phyloP scores from a whole-genome alignment of 2,113 vertebrate genomes.

The Cranoglanis bouderius region DNA sequence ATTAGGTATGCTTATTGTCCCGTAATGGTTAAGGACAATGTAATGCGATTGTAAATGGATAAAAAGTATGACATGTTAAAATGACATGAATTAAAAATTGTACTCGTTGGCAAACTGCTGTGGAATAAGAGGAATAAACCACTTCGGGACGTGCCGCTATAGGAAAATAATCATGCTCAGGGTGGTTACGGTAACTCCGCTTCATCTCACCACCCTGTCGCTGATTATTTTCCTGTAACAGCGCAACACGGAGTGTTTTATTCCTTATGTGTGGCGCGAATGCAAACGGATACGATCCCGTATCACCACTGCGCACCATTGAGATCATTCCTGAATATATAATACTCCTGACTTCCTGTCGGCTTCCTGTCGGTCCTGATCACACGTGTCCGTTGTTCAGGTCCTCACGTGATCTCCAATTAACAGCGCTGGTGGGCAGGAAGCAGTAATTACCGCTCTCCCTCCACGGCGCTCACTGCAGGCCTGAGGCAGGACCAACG shows the following conservation, averaged over 20 bases:
- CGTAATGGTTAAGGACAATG: too few species aligned
- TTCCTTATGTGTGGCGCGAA: background rate
- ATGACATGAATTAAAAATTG: background rate
- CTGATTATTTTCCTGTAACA: background rate
- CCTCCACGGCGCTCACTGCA: background rate
- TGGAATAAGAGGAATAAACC: background rate
- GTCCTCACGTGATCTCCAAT: slow-evolving; percentile 58
- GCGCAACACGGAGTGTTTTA: background rate
- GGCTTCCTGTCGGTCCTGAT: background rate
- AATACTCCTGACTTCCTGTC: background rate
- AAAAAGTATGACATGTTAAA: background rate
- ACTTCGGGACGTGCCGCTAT: background rate
- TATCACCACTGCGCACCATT: background rate
- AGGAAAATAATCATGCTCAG: background rate
- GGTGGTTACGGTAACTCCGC: background rate
- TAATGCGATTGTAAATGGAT: background rate
- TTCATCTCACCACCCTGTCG: background rate
- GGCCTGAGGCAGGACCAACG: slow-evolving; percentile 1
- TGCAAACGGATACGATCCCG: background rate
- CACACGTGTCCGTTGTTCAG: slow-evolving; percentile 1
- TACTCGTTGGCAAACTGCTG: too few species aligned
- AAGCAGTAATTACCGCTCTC: slow-evolving; percentile 67
- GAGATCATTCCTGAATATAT: background rate
- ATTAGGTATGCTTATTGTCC: too few species aligned
- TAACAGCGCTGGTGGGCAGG: slow-evolving; percentile 67